Percentiles rank a stretch among this genome's conserved stretches.
Evolutionary conservation across 2,888 invertebrate species (phyloP).

Genomic region (Acleris sparsana): DNA sequence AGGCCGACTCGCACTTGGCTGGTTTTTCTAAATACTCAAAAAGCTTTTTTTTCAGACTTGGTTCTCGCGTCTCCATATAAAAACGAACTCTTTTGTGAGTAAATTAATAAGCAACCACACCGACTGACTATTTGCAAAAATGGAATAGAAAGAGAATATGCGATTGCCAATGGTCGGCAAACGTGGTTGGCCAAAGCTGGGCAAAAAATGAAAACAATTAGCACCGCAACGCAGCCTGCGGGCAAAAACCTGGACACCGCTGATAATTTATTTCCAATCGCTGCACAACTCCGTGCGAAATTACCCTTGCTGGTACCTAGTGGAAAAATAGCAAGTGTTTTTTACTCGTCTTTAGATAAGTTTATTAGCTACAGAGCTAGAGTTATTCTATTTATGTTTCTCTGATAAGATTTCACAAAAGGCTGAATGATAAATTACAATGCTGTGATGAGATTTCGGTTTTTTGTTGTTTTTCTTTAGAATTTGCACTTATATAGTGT

Average conservation of each 20-base stretch:
- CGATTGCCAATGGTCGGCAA: conserved; percentile 30
- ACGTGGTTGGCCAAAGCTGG: conserved; percentile 39
- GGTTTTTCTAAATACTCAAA: too few species aligned
- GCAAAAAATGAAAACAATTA: conserved; percentile 69
- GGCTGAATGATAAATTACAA: too few species aligned
- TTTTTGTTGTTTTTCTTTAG: too few species aligned
- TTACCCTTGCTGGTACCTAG: not conserved
- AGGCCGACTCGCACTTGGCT: too few species aligned
- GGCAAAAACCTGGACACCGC: conserved; percentile 55
- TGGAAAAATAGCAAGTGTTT: not conserved
- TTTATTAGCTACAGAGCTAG: too few species aligned
- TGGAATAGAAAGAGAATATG: conserved; percentile 18
- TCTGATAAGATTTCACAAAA: too few species aligned
- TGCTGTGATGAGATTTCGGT: too few species aligned
- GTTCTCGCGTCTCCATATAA: conserved; percentile 8
- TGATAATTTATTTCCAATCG: conserved; percentile 71
- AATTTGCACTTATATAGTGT: too few species aligned
- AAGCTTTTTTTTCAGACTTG: not conserved
- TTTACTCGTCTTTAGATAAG: too few species aligned
- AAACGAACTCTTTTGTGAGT: conserved; percentile 15
- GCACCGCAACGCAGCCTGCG: conserved; percentile 50
- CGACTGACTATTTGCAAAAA: conserved; percentile 21
- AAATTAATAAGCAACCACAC: conserved; percentile 26
- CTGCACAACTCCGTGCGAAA: conserved; percentile 39
- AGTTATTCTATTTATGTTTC: too few species aligned